Conservation (phyloP, 2,888 invertebrate species). For the Yponomeuta cagnagella region DNA sequence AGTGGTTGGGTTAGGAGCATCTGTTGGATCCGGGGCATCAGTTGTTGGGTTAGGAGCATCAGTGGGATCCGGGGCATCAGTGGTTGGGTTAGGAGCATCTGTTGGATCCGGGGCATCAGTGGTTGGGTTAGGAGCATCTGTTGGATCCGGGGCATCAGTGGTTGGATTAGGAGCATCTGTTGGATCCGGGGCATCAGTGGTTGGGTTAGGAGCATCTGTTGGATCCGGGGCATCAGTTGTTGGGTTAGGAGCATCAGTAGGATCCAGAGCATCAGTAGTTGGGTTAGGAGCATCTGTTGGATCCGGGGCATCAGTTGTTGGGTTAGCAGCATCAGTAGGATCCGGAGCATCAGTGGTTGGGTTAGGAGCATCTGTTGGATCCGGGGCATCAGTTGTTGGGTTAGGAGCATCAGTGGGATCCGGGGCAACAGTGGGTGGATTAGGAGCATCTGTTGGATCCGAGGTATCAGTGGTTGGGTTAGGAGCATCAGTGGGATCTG, state of each 20-base stretch:
- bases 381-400: not conserved
- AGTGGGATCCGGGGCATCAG: too few species aligned
- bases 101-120: too few species aligned
- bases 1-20: too few species aligned
- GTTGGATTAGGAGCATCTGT: too few species aligned
- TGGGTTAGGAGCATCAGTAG: not conserved
- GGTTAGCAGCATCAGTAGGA: constrained; percentile 12
- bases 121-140: too few species aligned
- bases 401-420: not conserved
- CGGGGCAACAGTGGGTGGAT: not conserved
- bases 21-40: too few species aligned
- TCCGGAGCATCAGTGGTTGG: not conserved
- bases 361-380: not conserved
- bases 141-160: too few species aligned
- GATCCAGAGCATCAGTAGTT: not conserved
- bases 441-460: not conserved
- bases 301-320: not conserved
- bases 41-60: too few species aligned
- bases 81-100: too few species aligned
- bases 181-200: too few species aligned
- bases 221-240: not conserved
- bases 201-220: too few species aligned
- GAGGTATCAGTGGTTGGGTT: not conserved
- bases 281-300: not conserved
- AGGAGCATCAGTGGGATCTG: constrained; percentile 14